A percentile compares a stretch with the other conserved stretches of the same genome.
phyloP scores from a whole-genome alignment of 1,140 invertebrate species.

The Drosophila truncata region DNA sequence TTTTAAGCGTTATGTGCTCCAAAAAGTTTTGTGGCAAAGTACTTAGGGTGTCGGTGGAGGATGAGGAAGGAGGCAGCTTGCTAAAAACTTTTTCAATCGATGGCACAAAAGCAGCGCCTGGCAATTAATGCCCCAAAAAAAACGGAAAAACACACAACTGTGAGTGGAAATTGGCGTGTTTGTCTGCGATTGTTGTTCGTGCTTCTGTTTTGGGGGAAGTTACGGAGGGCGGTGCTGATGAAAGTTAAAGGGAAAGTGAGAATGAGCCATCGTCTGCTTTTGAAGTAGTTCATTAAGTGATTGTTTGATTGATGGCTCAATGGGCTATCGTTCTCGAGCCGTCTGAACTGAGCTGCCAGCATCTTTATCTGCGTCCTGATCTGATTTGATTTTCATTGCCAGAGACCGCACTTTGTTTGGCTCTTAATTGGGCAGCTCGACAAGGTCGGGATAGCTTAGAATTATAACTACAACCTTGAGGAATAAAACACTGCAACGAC shows the following conservation, averaged over 20 bases:
- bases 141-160: slow-evolving; percentile 33
- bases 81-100: slow-evolving; percentile 70
- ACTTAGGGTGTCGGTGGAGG: slow-evolving; percentile 18
- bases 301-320: slow-evolving; percentile 71
- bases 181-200: slow-evolving; percentile 50
- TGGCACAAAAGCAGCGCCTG: slow-evolving; percentile 58
- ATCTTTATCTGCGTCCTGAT: slow-evolving; percentile 18
- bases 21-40: slow-evolving; percentile 43
- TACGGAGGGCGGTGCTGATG: neutral
- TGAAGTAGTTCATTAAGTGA: slow-evolving; percentile 80
- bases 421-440: slow-evolving; percentile 65
- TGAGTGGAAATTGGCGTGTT: slow-evolving; percentile 59
- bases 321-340: slow-evolving; percentile 7
- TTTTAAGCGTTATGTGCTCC: slow-evolving; percentile 58
- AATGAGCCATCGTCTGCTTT: slow-evolving; percentile 44
- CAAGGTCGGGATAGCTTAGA: slow-evolving; percentile 22
- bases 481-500: slow-evolving; percentile 11
- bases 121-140: slow-evolving; percentile 50
- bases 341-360: slow-evolving; percentile 12
- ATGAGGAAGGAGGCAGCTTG: neutral
- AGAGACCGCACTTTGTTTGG: slow-evolving; percentile 22
- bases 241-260: neutral
- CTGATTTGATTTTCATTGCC: slow-evolving; percentile 63
- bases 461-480: slow-evolving; percentile 37
- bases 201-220: slow-evolving; percentile 21